These are phyloP conservation scores for Psilopogon haemacephalus DNA, from an alignment of 2,113 vertebrate genomes.

Conservation along the genomic window DNA sequence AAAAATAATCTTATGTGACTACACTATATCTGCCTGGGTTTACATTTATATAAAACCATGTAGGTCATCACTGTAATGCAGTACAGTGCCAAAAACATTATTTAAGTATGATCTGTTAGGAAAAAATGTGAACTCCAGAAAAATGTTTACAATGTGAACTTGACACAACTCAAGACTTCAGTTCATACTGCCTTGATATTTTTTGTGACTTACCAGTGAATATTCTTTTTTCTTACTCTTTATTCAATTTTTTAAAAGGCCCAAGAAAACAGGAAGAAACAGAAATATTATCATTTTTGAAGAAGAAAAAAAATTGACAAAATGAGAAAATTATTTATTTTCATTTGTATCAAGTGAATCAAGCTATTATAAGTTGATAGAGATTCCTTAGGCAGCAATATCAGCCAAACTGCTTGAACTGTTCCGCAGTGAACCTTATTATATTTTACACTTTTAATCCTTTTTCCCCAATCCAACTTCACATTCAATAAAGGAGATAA, in stretches of 20 bases:
- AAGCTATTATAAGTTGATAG: not conserved
- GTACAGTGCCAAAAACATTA: not conserved
- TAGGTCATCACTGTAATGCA: not conserved
- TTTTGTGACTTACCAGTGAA: not conserved
- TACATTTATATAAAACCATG: not conserved
- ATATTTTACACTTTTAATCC: not conserved
- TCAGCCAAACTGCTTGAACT: not conserved
- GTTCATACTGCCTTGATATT: not conserved
- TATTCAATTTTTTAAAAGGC: not conserved
- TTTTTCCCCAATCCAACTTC: not conserved
- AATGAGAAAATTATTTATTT: not conserved
- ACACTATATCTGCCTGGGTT: not conserved
- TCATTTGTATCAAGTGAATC: not conserved
- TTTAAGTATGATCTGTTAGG: not conserved
- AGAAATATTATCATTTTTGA: not conserved
- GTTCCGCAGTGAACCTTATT: fast-evolving
- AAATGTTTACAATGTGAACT: not conserved
- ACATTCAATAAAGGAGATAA: not conserved
- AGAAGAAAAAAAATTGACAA: not conserved
- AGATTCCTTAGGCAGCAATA: not conserved
- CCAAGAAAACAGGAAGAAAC: not conserved
- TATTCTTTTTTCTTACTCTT: not conserved
- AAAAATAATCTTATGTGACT: not conserved
- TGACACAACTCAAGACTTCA: not conserved
- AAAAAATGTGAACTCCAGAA: not conserved